These are phyloP conservation scores for Sicus ferrugineus DNA, from an alignment of 2,888 invertebrate species.

Conservation along the genomic window DNA sequence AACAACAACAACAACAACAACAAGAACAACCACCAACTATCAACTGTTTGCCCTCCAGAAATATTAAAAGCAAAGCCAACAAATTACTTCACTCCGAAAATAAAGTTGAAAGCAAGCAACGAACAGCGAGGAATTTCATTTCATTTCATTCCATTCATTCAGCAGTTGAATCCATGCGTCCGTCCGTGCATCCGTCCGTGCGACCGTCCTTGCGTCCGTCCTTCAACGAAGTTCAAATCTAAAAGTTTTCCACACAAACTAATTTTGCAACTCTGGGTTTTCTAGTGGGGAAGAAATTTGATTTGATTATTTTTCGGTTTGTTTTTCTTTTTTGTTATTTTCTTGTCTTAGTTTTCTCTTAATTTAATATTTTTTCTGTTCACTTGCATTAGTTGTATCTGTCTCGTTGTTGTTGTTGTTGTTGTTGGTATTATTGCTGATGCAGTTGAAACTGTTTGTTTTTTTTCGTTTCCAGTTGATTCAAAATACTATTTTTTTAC, in stretches of 20 bases:
- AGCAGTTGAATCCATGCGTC: too few species aligned
- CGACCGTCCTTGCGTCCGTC: background rate
- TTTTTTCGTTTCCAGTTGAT: background rate
- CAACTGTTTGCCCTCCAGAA: slow-evolving; percentile 4
- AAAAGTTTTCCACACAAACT: slow-evolving; percentile 16
- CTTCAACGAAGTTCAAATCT: slow-evolving; percentile 7
- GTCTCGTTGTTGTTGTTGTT: slow-evolving; percentile 10
- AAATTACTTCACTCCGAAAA: background rate
- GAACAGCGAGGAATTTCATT: background rate
- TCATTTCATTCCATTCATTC: too few species aligned
- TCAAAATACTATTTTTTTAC: slow-evolving; percentile 1
- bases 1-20: background rate
- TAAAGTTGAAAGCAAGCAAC: background rate
- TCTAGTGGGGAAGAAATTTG: background rate
- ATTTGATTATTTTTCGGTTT: background rate
- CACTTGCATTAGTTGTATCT: slow-evolving; percentile 4
- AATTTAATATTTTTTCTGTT: too few species aligned
- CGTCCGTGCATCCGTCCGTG: too few species aligned
- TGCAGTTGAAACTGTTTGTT: background rate
- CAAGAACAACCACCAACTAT: slow-evolving; percentile 13
- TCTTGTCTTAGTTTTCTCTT: too few species aligned
- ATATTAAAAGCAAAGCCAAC: background rate
- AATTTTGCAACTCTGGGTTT: background rate
- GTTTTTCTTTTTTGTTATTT: background rate
- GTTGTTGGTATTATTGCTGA: too few species aligned